Evolutionary conservation across 1,140 invertebrate genomes (phyloP).

Genomic region (Akabosia matsudoensis): DNA sequence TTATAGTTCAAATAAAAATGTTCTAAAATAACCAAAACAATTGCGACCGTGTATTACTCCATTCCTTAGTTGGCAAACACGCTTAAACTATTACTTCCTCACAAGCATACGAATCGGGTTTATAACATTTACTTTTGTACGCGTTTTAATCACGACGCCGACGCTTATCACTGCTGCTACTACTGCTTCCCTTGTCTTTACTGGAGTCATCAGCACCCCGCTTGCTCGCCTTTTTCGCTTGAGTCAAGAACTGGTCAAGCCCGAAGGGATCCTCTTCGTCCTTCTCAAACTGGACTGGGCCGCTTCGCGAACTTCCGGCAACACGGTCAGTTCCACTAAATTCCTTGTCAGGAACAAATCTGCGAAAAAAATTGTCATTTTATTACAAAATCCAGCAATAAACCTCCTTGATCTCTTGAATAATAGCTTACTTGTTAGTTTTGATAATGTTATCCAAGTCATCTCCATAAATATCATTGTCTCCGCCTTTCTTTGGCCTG

Average conservation of each 20-base stretch:
- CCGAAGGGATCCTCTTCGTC: constrained; percentile 95
- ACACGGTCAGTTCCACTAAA: constrained; percentile 83
- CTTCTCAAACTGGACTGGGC: constrained; percentile 94
- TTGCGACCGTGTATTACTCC: too few relatives aligned
- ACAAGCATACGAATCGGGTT: neutral
- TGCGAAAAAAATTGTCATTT: constrained; percentile 54
- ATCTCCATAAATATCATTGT: constrained; percentile 86
- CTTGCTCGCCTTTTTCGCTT: constrained; percentile 82
- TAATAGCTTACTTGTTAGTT: constrained; percentile 67
- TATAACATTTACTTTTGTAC: neutral
- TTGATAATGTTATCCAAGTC: constrained; percentile 80
- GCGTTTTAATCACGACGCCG: constrained; percentile 43
- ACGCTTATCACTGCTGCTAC: constrained; percentile 48
- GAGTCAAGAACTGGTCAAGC: constrained; percentile 94
- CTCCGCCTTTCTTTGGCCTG: constrained; percentile 80
- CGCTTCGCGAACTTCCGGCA: constrained; percentile 63
- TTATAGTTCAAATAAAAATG: too few relatives aligned
- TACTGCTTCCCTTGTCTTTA: constrained; percentile 47
- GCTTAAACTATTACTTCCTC: neutral
- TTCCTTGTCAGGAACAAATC: constrained; percentile 94
- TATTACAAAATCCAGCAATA: constrained; percentile 7
- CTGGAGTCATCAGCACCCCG: constrained; percentile 53
- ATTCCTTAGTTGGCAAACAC: too few relatives aligned
- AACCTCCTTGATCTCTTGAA: neutral
- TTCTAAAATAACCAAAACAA: too few relatives aligned